Evolutionary conservation across 2,888 invertebrate genomes (phyloP), one percentile per base, ranked within the genome.

Genomic region (Masnerella sp.): DNA sequence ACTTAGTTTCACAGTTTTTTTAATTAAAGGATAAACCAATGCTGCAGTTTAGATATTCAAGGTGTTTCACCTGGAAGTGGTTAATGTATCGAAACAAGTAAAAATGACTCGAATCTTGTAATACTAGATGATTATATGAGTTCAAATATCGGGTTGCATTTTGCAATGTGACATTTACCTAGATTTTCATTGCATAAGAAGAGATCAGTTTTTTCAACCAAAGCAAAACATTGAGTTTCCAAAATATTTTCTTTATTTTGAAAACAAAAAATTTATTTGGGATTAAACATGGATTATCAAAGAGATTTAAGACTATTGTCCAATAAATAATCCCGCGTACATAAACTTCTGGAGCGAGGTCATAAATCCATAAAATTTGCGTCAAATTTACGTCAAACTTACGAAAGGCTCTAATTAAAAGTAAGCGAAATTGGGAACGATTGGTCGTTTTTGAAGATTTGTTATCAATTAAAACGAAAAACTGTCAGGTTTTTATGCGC

Each of bases 101-200:
- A n/a, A n/a, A n/a, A n/a, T n/a, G n/a, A n/a, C n/a, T n/a, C n/a
- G n/a, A n/a, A n/a, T n/a, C n/a, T n/a, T n/a, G 61, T 40, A 47
- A 61, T n/a, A 49, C 36, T 15, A 59, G 34, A 22, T 40, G n/a
- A 9, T 17, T 45, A 11, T 36, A n/a, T n/a, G n/a, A n/a, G n/a
- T n/a, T n/a, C n/a, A 18, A 49, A 61, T 47, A 47, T 38, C 61
- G 17, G 4, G 5, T 51, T 51, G 14, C 40, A 18, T 9, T 38
- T 62, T 36, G 25, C 22, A 28, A 59, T 59, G 14, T 40, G 49
- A 62, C 42, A 49, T 62, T 58, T 62, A 32, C 22, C 32, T 62
- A 62, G 22, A 45, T 15, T 8, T 7, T 43, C 28, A 45, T 45
- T 34, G 9, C 43, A 58, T 18, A 58, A 58, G 12, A 14, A 2